Base-by-base conservation (phyloP, 2,113 vertebrate species). In the Lampris incognitus region DNA sequence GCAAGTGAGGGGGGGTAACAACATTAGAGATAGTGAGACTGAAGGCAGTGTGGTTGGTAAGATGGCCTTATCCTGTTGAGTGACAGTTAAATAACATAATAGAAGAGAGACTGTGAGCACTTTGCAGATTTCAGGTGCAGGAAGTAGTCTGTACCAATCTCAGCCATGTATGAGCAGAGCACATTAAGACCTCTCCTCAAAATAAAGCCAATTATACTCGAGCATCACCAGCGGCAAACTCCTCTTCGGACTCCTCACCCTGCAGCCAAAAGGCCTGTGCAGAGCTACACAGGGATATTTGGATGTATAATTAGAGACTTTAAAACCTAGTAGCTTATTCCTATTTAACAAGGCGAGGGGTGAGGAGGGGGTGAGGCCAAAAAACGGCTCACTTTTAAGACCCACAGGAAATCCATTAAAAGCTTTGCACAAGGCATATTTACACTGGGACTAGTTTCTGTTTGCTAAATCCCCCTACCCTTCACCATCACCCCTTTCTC, bases 351-450 rank as follows among this genome's bases (percentile, higher is more conserved):
- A 76, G 60, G 51, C 50, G 42, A 39, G 59, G 51, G 52, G 40
- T 1, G 55, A 46, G 66, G 60, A 51, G 49, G 38, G 55, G 61
- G 69, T n/a, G 50, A 48, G 58, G 49, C 48, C 9, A 0, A 71
- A 74, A 82, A 83, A 69, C 24, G 72, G 70, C 75, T 78, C 67
- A 50, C 66, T 86, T 80, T 90, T 84, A 82, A 85, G 87, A 83
- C 87, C 81, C 78, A 81, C 70, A 85, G 84, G 78, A 88, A 86
- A 89, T 89, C 82, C 88, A 87, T 83, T 89, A 87, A 89, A 88
- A 82, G 85, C 82, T 85, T 87, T 78, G 76, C 68, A 71, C 76
- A 81, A 88, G 69, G 65, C 83, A 76, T 90, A 87, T 90, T 90
- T 92, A 91, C 81, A 87, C 86, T 73, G 60, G 73, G 46, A 76